Evolutionary conservation across 2,113 vertebrate genomes (phyloP), one percentile per base, ranked within the genome.

Genomic region (Psilopsiagon aurifrons): DNA sequence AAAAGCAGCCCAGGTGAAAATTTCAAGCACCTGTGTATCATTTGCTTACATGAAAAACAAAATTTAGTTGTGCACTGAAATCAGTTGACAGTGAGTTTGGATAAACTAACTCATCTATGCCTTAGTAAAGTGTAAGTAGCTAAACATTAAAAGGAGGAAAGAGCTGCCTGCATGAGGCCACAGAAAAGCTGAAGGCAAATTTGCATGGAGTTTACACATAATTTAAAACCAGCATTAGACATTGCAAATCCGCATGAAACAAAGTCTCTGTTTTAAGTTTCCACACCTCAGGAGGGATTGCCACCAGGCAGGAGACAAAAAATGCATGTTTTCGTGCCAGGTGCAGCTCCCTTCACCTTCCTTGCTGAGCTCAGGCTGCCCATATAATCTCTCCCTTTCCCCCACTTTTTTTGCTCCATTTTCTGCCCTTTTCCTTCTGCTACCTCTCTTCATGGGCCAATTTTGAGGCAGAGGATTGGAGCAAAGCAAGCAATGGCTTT

Each of bases 371-470:
- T 11, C 2, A 1, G n/a, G 23, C 54, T 74, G 44, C 41, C 79
- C 29, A 9, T 24, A 3, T n/a, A 66, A 49, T 24, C 17, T 66
- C 14, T 51, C 8, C 25, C 9, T 3, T 52, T 29, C 18, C 37
- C n/a, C 20, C 1, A 1, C 2, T 2, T 70, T 44, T 46, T 91
- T 78, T 20, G 35, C 17, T 29, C 25, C 0, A 1, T 9, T 39
- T 93, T 90, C 54, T 62, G 20, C 44, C 44, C 22, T 76, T 90
- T 79, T 79, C 18, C 31, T 83, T 55, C 39, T 69, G 13, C 15
- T 79, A 1, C 4, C 69, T 33, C 13, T 64, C 68, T 88, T 73
- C 20, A 41, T 0, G 4, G 47, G 28, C 10, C 24, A 37, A 3
- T 60, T 75, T 43, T 60, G 43, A 46, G 29, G 43, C 44, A 71